Base-by-base conservation (phyloP, 2,888 invertebrate genomes). In the Resseliella maxima region DNA sequence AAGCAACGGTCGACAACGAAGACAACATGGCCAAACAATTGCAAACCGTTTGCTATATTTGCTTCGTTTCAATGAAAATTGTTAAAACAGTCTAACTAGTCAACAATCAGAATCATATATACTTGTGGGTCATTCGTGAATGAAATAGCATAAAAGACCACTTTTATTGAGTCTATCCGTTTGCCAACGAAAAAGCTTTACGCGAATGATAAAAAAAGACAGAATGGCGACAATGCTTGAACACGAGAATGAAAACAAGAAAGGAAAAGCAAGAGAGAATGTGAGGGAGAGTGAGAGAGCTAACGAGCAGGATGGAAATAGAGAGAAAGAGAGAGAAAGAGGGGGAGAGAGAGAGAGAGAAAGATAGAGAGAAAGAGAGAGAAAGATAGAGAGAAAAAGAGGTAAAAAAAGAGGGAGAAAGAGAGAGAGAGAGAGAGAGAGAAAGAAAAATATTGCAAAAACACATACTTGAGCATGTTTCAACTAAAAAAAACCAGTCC, bases 111-210 rank as follows among this genome's bases (percentile, higher is more conserved):
- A 59, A 31, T 1, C 3, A 2, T 15, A 72, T 72, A 72, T 72
- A 72, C 72, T 72, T 72, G 15, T 72, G 72, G 72, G 27, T 72
- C 72, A 72, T 31, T 72, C 72, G 18, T 72, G 31, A 72, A 72
- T 72, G 3, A 72, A 72, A 72, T 31, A 21, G 38, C 38, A 83
- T 83, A 83, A 83, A 83, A 83, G 83, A 83, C 38, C 83, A 83
- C 83, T 38, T 83, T 83, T 83, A 83, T 83, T 83, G 83, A 83
- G 83, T 83, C 38, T 38, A 83, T 83, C 83, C 83, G 83, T 38
- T 38, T n/a, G n/a, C 5, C 83, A 72, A 35, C 31, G 5, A 59
- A 50, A 50, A 72, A 31, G 31, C 72, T 72, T 35, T 31, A 72
- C 72, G 31, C 2, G 50, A 2, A 6, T 50, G 50, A 21, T n/a